A percentile compares a stretch with the other conserved stretches of the same genome.
Conservation (phyloP, 2,888 invertebrate genomes). For the Parascotia fuliginaria region DNA sequence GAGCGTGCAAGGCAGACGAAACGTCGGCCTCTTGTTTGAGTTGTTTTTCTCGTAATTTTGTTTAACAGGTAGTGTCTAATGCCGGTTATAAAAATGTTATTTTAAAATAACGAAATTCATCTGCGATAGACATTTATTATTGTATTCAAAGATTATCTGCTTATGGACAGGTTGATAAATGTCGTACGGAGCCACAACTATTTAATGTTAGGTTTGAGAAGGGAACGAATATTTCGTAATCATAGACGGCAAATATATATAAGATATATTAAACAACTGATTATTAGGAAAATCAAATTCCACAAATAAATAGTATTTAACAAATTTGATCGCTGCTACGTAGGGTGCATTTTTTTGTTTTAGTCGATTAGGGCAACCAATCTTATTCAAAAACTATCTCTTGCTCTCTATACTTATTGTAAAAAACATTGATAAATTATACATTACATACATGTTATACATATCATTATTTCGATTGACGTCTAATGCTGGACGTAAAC, state of each 20-base stretch:
- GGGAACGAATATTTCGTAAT: constrained; percentile 58
- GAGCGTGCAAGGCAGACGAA: constrained; percentile 77
- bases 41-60: constrained; percentile 79
- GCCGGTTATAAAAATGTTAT: constrained; percentile 67
- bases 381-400: too few relatives aligned
- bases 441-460: too few relatives aligned
- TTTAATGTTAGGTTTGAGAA: constrained; percentile 30
- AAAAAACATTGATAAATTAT: too few relatives aligned
- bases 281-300: constrained; percentile 42
- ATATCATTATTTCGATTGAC: too few relatives aligned
- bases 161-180: constrained; percentile 14
- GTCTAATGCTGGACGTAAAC: too few relatives aligned
- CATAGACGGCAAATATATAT: constrained; percentile 50
- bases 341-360: too few relatives aligned
- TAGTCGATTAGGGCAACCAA: too few relatives aligned
- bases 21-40: constrained; percentile 75
- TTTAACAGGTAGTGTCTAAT: constrained; percentile 79
- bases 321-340: too few relatives aligned
- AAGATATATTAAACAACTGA: constrained; percentile 63
- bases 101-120: constrained; percentile 43
- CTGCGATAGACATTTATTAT: constrained; percentile 29
- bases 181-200: constrained; percentile 5
- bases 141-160: constrained; percentile 6
- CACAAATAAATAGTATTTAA: too few relatives aligned
- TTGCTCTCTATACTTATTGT: too few relatives aligned